Conservation (phyloP, 35 echinoderm and acorn worm species). For the Antedon bifida region DNA sequence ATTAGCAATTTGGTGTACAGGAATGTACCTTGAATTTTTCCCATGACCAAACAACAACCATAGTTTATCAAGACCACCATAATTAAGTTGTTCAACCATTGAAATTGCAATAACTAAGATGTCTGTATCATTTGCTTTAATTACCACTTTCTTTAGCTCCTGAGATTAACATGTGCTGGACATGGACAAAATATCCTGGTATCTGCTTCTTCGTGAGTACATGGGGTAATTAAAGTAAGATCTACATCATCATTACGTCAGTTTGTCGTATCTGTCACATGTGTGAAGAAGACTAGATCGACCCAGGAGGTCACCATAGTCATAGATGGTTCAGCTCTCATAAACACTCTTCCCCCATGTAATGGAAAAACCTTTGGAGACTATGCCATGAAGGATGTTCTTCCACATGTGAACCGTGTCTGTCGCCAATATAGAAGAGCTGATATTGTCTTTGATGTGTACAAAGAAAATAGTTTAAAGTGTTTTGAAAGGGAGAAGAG, state of each 20-base stretch:
- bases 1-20: background rate
- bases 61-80: background rate
- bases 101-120: background rate
- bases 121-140: background rate
- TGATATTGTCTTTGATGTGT: conserved; percentile 8
- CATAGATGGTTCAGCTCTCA: conserved; percentile 18
- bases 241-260: background rate
- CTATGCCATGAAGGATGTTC: background rate
- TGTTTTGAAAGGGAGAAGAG: background rate
- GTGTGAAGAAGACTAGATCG: conserved; percentile 7
- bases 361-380: conserved; percentile 8
- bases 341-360: conserved; percentile 11
- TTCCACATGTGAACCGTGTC: background rate
- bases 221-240: background rate
- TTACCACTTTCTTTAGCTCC: background rate
- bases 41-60: background rate
- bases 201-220: conserved; percentile 2
- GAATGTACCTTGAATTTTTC: background rate
- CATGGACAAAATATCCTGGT: background rate
- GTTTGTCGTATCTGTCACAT: too few relatives aligned
- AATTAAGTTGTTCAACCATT: too few relatives aligned
- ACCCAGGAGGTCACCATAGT: background rate
- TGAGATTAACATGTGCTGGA: background rate
- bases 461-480: conserved; percentile 13
- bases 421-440: background rate